Conservation (phyloP, 2,888 invertebrate genomes). For the Acronicta alni region DNA sequence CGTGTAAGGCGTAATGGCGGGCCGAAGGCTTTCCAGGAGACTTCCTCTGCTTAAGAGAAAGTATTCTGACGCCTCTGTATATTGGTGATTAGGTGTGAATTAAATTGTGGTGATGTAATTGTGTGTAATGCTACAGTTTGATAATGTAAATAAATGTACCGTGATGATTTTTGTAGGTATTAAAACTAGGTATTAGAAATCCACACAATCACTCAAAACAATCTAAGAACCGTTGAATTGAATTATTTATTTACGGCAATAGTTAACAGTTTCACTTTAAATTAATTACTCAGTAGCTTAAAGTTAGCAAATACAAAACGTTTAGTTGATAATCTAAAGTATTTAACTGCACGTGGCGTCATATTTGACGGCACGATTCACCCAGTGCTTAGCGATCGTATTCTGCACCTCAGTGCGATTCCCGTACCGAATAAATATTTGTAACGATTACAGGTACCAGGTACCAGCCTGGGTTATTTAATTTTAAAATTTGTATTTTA, state of each 20-base stretch:
- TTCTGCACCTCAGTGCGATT: no score
- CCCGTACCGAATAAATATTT: no score
- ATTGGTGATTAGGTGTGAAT: conserved; percentile 56
- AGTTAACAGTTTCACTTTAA: neutral
- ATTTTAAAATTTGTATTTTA: no score
- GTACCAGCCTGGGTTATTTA: no score
- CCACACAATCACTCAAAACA: neutral
- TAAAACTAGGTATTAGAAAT: no score
- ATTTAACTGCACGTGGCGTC: no score
- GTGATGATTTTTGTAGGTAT: no score
- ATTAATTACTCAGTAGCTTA: neutral
- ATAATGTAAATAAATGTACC: neutral
- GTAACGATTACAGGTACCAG: no score
- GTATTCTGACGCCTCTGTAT: conserved; percentile 60
- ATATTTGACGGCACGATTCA: no score
- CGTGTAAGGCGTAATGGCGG: conserved; percentile 78
- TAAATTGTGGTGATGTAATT: conserved; percentile 49
- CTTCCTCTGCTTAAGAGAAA: conserved; percentile 78
- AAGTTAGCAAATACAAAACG: neutral
- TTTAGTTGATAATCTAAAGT: neutral
- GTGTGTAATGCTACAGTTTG: conserved; percentile 1
- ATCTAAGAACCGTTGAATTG: neutral
- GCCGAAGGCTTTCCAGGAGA: conserved; percentile 70
- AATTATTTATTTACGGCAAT: neutral
- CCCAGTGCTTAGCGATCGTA: no score